Evolutionary conservation across 2,888 invertebrate genomes (phyloP), one percentile per base, ranked within the genome.

Genomic region (Nomada fabriciana): DNA sequence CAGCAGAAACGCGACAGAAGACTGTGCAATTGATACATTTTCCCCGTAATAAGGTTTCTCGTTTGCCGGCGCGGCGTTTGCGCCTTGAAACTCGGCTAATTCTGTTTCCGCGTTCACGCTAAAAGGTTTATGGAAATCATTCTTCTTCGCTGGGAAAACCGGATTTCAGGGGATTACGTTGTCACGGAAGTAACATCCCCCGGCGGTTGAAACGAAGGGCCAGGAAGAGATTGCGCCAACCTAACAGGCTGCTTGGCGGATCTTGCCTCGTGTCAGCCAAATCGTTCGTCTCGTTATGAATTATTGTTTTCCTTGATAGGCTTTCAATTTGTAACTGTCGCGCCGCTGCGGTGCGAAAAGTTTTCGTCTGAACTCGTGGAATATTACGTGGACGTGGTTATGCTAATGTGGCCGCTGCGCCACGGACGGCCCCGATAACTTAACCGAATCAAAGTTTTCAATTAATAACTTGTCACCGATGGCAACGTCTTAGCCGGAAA

Each of bases 61-160:
- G 53, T 25, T 61, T 25, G 63, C 20, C 47, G 23, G 43, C 59
- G 25, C 71, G 36, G 60, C 74, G 70, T 83, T 83, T 57, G 76
- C 72, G 61, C 63, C 60, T 76, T 36, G 64, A 80, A 83, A 85
- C 85, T 77, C 71, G 74, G 53, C 61, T 75, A 75, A 80, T 78
- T 80, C 85, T 76, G 85, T 86, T 86, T 84, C 73, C 76, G 52
- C 86, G 84, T 86, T 86, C 80, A 74, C 85, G 78, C 77, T 85
- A 86, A 86, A 87, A 88, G 86, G 85, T 88, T 88, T 87, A 88
- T 88, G 88, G 77, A 88, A 88, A 88, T 88, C 83, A 78, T 88
- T 85, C 76, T 83, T 86, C 80, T 83, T 83, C 74, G 57, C 74
- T 15, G 61, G 75, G 82, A 55, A 74, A 76, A 84, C 82, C 80